These are phyloP conservation scores for Rhodophaea formosa DNA, from an alignment of 2,888 invertebrate genomes.

Conservation along the genomic window DNA sequence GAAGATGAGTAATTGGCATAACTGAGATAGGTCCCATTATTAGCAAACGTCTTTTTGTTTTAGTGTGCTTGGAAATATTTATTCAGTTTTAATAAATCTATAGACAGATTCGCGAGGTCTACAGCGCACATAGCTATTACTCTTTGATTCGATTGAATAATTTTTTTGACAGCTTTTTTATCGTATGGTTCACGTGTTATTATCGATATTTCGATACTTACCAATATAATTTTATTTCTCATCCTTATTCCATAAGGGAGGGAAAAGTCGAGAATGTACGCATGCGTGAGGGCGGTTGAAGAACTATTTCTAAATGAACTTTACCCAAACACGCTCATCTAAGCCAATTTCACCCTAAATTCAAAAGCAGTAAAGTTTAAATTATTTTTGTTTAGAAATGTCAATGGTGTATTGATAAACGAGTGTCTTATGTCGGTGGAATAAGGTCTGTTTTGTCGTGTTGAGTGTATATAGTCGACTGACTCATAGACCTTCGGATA, in stretches of 20 bases:
- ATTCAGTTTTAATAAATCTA: too few species aligned
- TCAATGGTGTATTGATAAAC: background rate
- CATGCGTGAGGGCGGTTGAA: constrained; percentile 31
- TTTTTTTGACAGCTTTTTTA: too few species aligned
- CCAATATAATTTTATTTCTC: background rate
- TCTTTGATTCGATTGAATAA: too few species aligned
- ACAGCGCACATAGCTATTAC: too few species aligned
- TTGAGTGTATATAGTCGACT: background rate
- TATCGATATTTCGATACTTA: constrained; percentile 8
- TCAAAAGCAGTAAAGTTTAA: background rate
- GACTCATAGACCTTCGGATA: constrained; percentile 15
- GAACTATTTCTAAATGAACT: constrained; percentile 13
- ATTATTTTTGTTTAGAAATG: background rate
- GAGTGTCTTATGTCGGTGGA: background rate
- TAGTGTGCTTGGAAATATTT: too few species aligned
- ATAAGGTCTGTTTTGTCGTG: constrained; percentile 1
- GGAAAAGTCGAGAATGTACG: constrained; percentile 23
- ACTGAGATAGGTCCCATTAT: too few species aligned
- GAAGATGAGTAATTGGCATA: too few species aligned
- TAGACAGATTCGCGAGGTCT: too few species aligned
- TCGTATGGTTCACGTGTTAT: too few species aligned
- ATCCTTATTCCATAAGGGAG: constrained; percentile 26
- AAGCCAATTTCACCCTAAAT: background rate
- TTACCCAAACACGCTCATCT: background rate
- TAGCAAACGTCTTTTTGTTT: too few species aligned